Conservation (phyloP, 2,888 invertebrate genomes). For the Sthenelais limicola region DNA sequence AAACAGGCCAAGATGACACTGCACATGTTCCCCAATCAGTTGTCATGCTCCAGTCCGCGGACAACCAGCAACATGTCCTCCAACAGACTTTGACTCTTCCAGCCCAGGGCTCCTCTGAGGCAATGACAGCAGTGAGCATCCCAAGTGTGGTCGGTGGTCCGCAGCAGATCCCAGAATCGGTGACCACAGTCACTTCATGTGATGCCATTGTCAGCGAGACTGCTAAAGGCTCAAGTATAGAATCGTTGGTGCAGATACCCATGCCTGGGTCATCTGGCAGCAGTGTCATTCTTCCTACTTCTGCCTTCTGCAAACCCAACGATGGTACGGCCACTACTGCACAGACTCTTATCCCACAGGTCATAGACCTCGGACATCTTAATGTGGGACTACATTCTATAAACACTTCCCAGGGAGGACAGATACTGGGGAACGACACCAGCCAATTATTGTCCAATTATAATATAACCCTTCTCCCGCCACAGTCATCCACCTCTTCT, state of each 20-base stretch:
- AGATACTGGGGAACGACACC: not conserved
- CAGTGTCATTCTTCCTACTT: constrained; percentile 14
- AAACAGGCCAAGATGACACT: no score
- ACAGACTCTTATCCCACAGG: constrained; percentile 8
- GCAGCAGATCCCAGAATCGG: no score
- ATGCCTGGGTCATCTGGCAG: not conserved
- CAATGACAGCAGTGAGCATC: no score
- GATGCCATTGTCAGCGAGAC: not conserved
- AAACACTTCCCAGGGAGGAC: not conserved
- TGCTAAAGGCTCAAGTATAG: not conserved
- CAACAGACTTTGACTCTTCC: no score
- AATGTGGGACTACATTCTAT: not conserved
- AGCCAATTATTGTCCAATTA: constrained; percentile 9
- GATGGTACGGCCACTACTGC: not conserved
- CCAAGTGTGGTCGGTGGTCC: no score
- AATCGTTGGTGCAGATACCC: constrained; percentile 22
- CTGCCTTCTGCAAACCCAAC: not conserved
- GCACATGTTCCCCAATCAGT: no score
- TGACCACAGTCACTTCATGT: not conserved
- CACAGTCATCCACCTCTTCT: not conserved
- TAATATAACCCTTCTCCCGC: constrained; percentile 9
- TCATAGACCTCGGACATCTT: constrained; percentile 24
- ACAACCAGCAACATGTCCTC: constrained; percentile 4
- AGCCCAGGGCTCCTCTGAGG: no score
- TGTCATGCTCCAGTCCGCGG: constrained; percentile 11